phyloP scores from a whole-genome alignment of 2,113 vertebrate genomes.

The Pygoscelis antarcticus region DNA sequence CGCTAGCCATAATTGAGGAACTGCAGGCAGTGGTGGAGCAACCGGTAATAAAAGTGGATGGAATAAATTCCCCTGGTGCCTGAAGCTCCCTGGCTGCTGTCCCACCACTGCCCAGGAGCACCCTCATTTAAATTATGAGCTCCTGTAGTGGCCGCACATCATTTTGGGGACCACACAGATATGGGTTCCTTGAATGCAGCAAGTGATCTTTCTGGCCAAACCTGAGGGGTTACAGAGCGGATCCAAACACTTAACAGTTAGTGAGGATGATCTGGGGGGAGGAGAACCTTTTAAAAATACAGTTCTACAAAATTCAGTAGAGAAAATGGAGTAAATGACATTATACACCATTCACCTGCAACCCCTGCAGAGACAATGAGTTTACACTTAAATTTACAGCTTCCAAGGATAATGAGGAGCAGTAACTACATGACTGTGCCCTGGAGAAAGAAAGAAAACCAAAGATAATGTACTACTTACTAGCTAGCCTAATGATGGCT shows the following conservation, averaged over 20 bases:
- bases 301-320: background rate
- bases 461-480: slow-evolving; percentile 25
- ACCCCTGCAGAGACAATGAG: slow-evolving; percentile 50
- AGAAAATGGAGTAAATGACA: background rate
- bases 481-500: slow-evolving; percentile 33
- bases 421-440: slow-evolving; percentile 21
- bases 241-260: background rate
- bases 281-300: background rate
- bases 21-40: background rate
- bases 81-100: slow-evolving; percentile 38
- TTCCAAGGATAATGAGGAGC: slow-evolving; percentile 17
- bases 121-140: background rate
- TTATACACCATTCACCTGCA: slow-evolving; percentile 14
- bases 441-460: slow-evolving; percentile 52
- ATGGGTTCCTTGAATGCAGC: background rate
- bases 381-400: slow-evolving; percentile 28
- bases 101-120: slow-evolving; percentile 32
- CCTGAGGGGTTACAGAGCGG: background rate
- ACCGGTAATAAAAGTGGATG: background rate
- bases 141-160: background rate
- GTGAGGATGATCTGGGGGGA: background rate
- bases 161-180: background rate
- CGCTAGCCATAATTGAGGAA: background rate
- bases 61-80: background rate
- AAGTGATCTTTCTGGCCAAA: background rate